phyloP scores from a whole-genome alignment of 2,113 vertebrate species.

The Nerophis ophidion region DNA sequence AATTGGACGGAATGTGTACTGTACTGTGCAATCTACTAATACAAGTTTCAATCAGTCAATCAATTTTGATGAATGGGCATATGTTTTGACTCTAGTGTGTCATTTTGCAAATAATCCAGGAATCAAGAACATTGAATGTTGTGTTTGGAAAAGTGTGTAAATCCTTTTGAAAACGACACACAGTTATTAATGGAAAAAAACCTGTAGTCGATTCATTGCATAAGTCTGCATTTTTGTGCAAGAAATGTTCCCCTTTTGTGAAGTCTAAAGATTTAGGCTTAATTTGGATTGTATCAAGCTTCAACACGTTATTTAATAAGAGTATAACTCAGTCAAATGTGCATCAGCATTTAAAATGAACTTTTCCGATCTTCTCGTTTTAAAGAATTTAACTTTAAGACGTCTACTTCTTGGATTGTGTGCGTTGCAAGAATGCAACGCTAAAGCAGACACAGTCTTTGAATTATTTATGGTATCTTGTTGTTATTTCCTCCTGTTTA shows the following conservation, averaged over 20 bases:
- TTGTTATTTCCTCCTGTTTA: conserved; percentile 59
- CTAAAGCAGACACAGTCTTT: conserved; percentile 41
- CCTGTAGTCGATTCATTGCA: not conserved
- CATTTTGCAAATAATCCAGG: too few species aligned
- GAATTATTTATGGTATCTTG: conserved; percentile 68
- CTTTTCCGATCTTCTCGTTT: conserved; percentile 17
- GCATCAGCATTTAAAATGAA: conserved; percentile 16
- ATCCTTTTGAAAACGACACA: too few species aligned
- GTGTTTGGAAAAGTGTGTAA: too few species aligned
- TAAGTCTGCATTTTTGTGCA: not conserved
- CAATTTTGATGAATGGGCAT: too few species aligned
- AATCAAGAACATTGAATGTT: too few species aligned
- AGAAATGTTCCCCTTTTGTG: not conserved
- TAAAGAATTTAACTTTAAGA: conserved; percentile 30
- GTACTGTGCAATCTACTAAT: too few species aligned
- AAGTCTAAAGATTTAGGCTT: conserved; percentile 18
- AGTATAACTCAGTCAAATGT: conserved; percentile 8
- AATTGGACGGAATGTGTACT: too few species aligned
- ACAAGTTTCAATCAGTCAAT: too few species aligned
- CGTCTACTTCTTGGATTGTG: conserved; percentile 37
- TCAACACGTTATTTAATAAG: conserved; percentile 7
- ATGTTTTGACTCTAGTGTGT: too few species aligned
- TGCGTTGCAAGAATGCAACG: conserved; percentile 34
- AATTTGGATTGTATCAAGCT: conserved; percentile 20
- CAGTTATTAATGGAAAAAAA: too few species aligned